Evolutionary conservation across 2,113 vertebrate genomes (phyloP).

Genomic region (Cyanoliseus patagonus): DNA sequence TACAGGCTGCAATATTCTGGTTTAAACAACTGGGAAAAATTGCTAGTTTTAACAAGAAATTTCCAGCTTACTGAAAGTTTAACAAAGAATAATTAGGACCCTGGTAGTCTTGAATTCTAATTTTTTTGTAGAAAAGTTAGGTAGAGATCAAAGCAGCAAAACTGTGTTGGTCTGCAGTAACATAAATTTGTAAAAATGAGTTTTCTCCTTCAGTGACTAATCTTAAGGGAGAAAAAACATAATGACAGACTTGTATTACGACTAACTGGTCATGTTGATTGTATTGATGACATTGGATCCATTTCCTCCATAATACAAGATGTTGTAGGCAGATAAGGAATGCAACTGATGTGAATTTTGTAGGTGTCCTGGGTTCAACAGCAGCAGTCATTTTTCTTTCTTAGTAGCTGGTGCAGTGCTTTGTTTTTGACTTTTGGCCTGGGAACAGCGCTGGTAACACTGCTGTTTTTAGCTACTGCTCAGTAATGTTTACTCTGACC

Average conservation of each 20-base stretch:
- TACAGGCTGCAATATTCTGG: not conserved
- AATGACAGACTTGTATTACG: not conserved
- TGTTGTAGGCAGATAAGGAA: not conserved
- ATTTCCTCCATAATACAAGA: not conserved
- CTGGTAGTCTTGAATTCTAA: not conserved
- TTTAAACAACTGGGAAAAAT: not conserved
- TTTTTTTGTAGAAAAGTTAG: not conserved
- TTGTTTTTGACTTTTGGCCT: no score
- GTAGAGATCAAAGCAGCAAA: not conserved
- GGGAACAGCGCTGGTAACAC: no score
- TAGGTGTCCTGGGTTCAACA: not conserved
- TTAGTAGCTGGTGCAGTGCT: not conserved
- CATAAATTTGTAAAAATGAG: not conserved
- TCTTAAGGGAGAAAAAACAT: not conserved
- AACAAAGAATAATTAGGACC: not conserved
- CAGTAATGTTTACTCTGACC: no score
- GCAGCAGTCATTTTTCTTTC: no score
- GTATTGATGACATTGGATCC: not conserved
- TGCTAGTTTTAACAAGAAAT: not conserved
- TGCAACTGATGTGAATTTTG: not conserved
- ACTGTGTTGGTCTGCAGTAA: not conserved
- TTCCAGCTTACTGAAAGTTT: not conserved
- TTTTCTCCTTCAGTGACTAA: not conserved
- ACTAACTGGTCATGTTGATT: not conserved
- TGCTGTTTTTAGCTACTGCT: no score